A percentile compares a stretch with the other conserved stretches of the same genome.
phyloP scores from a whole-genome alignment of 2,888 invertebrate species.

The Zele albiditarsus region DNA sequence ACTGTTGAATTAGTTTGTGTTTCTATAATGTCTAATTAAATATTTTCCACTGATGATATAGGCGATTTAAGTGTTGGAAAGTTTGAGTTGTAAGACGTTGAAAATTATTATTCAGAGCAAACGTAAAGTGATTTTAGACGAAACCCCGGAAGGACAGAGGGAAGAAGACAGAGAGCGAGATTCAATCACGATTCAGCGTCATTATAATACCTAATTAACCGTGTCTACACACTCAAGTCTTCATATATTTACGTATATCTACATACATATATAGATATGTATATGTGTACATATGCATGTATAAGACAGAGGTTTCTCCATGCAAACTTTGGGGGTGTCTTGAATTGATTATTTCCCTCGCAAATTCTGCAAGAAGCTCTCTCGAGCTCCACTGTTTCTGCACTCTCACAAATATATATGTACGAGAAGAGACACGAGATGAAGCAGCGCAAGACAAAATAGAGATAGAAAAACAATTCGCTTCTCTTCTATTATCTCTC shows the following conservation, averaged over 20 bases:
- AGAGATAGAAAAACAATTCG: neutral
- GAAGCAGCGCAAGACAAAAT: neutral
- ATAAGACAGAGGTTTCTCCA: constrained; percentile 42
- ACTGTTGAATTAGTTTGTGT: neutral
- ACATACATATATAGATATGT: neutral
- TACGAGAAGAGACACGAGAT: neutral
- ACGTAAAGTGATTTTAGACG: constrained; percentile 42
- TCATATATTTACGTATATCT: neutral
- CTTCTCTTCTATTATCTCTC: neutral
- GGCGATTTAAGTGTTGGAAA: constrained; percentile 8
- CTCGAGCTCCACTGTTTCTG: neutral
- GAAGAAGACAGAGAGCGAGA: constrained; percentile 22
- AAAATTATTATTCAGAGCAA: constrained; percentile 51
- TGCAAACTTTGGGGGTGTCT: constrained; percentile 51
- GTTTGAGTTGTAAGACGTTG: constrained; percentile 26
- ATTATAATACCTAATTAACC: constrained; percentile 68
- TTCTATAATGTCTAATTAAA: constrained; percentile 6
- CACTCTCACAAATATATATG: neutral
- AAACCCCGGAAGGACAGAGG: constrained; percentile 22
- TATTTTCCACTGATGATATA: constrained; percentile 12
- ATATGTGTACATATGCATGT: neutral
- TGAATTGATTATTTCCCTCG: constrained; percentile 61
- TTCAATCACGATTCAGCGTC: constrained; percentile 49
- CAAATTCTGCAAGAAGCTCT: constrained; percentile 28
- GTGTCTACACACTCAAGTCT: constrained; percentile 32